phyloP scores from a whole-genome alignment of 2,888 invertebrate species.

The Phyllotreta striolata region DNA sequence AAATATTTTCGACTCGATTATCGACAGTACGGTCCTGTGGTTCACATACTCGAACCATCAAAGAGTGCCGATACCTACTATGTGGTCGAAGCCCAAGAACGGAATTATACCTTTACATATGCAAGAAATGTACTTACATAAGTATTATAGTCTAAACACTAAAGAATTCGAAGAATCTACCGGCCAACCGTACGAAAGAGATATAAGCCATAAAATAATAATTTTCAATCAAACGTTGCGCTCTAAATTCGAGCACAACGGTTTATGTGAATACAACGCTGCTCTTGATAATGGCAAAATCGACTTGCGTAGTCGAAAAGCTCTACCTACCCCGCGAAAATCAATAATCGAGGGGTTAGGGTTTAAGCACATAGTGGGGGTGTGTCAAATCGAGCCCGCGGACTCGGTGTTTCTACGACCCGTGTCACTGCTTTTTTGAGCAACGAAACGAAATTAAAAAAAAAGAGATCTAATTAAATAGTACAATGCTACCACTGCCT shows the following conservation, averaged over 20 bases:
- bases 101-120: slow-evolving; percentile 20
- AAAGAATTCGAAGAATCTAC: slow-evolving; percentile 27
- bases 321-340: slow-evolving; percentile 48
- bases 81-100: slow-evolving; percentile 13
- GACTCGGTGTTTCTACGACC: slow-evolving; percentile 25
- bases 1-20: no score
- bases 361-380: slow-evolving; percentile 54
- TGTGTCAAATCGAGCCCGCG: slow-evolving; percentile 50
- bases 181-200: slow-evolving; percentile 14
- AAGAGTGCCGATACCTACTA: slow-evolving; percentile 13
- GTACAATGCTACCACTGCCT: slow-evolving; percentile 25
- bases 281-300: slow-evolving; percentile 33
- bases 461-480: slow-evolving; percentile 12
- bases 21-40: slow-evolving; percentile 14
- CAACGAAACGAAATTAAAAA: slow-evolving; percentile 17
- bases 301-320: slow-evolving; percentile 52
- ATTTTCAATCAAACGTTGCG: not conserved
- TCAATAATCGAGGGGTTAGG: slow-evolving; percentile 54
- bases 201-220: slow-evolving; percentile 9
- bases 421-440: slow-evolving; percentile 17
- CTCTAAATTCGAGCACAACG: not conserved
- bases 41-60: slow-evolving; percentile 11
- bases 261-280: slow-evolving; percentile 1
- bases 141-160: slow-evolving; percentile 10
- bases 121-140: slow-evolving; percentile 3